Evolutionary conservation across 2,113 vertebrate species (phyloP).

Genomic region (Puma concolor): DNA sequence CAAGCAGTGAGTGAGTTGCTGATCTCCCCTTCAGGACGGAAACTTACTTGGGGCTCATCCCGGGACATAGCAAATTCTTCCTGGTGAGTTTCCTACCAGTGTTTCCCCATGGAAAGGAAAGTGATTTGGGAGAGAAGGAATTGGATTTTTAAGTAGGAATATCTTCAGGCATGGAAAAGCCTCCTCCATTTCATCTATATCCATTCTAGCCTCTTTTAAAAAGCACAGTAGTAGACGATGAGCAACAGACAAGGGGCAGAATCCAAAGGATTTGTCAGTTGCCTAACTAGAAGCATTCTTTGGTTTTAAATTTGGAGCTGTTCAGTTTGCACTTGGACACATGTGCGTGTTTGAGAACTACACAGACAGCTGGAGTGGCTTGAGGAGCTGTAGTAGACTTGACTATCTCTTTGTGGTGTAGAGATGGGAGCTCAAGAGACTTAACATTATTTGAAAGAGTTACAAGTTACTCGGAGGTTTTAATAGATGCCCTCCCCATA

Average conservation of each 20-base stretch:
- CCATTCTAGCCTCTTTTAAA: not conserved
- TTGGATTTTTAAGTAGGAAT: not conserved
- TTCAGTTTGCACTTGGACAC: not conserved
- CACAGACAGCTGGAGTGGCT: not conserved
- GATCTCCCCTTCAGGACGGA: constrained; percentile 40
- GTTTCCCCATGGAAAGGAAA: constrained; percentile 49
- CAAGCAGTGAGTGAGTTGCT: constrained; percentile 60
- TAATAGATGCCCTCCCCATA: not conserved
- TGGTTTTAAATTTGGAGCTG: not conserved
- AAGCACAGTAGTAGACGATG: constrained; percentile 64
- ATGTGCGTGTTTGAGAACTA: not conserved
- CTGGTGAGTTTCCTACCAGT: constrained; percentile 15
- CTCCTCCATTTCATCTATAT: not conserved
- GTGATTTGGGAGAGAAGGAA: constrained; percentile 61
- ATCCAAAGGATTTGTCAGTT: not conserved
- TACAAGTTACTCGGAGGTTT: not conserved
- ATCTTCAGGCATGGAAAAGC: not conserved
- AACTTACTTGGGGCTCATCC: not conserved
- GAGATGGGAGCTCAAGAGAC: not conserved
- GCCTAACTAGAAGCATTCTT: not conserved
- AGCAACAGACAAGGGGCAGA: constrained; percentile 12
- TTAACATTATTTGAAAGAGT: not conserved
- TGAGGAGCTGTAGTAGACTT: not conserved
- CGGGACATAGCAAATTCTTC: not conserved
- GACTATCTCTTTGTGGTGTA: not conserved